phyloP scores from a whole-genome alignment of 1,140 invertebrate genomes.

The Drosophila kepulauana region DNA sequence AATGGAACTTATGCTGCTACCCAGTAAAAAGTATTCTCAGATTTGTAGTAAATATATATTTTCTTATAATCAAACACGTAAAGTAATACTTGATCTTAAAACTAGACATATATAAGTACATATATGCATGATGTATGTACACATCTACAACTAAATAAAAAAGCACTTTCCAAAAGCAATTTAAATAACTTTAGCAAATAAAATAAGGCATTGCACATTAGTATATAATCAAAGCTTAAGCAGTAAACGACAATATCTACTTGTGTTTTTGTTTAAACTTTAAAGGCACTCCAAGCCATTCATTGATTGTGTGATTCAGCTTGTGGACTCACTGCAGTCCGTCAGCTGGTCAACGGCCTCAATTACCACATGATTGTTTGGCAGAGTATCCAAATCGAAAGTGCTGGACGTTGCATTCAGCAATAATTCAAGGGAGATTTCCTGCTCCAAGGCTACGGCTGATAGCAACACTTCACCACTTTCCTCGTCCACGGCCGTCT shows the following conservation, averaged over 20 bases:
- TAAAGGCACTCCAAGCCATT: slow-evolving; percentile 26
- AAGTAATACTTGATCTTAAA: slow-evolving; percentile 47
- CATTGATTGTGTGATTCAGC: slow-evolving; percentile 20
- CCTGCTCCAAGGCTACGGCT: slow-evolving; percentile 40
- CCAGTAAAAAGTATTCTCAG: background rate
- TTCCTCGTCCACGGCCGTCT: slow-evolving; percentile 38
- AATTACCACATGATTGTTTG: slow-evolving; percentile 36
- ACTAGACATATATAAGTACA: slow-evolving; percentile 41
- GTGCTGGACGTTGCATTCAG: slow-evolving; percentile 56
- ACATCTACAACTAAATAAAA: slow-evolving; percentile 56
- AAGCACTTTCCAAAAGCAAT: slow-evolving; percentile 51
- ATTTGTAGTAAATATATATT: slow-evolving; percentile 28
- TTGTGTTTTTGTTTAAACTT: slow-evolving; percentile 3
- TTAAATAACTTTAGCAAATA: slow-evolving; percentile 29
- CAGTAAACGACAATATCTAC: slow-evolving; percentile 12
- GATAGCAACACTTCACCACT: slow-evolving; percentile 38
- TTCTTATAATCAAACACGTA: slow-evolving; percentile 36
- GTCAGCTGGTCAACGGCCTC: slow-evolving; percentile 44
- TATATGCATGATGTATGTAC: slow-evolving; percentile 36
- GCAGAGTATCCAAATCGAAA: slow-evolving; percentile 54
- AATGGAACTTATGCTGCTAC: background rate
- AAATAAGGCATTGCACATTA: slow-evolving; percentile 48
- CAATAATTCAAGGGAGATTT: slow-evolving; percentile 63
- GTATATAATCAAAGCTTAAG: slow-evolving; percentile 28
- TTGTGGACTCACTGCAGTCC: slow-evolving; percentile 45